Evolutionary conservation across 1,140 invertebrate genomes (phyloP).

Genomic region (Drosophila varians): DNA sequence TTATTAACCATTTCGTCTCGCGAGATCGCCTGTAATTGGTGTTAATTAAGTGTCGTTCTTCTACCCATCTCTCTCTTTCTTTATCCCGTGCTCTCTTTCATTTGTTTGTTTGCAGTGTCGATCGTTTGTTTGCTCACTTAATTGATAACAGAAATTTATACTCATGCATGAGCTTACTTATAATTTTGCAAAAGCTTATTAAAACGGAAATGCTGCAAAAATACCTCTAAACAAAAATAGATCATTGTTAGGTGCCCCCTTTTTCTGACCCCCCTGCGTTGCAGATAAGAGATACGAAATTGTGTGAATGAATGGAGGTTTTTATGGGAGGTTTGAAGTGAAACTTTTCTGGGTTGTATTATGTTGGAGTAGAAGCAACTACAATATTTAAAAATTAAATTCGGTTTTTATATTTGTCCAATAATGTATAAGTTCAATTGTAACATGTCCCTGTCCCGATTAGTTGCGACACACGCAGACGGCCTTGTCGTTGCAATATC

Average conservation of each 20-base stretch:
- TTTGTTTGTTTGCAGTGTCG: conserved; percentile 14
- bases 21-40: conserved; percentile 66
- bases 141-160: conserved; percentile 68
- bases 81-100: conserved; percentile 11
- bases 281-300: not conserved
- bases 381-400: too few relatives aligned
- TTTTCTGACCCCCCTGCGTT: not conserved
- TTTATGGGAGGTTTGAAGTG: not conserved
- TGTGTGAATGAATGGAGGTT: not conserved
- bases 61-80: conserved; percentile 12
- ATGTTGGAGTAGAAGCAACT: too few relatives aligned
- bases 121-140: conserved; percentile 52
- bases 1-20: conserved; percentile 65
- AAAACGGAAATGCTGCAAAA: conserved; percentile 32
- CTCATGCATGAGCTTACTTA: conserved; percentile 10
- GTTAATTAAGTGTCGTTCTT: conserved; percentile 63
- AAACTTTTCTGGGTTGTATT: too few relatives aligned
- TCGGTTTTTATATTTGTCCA: not conserved
- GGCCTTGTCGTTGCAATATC: conserved; percentile 59
- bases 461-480: conserved; percentile 65
- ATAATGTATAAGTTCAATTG: not conserved
- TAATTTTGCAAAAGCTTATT: not conserved
- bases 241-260: conserved; percentile 1
- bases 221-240: conserved; percentile 14
- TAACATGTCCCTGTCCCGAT: not conserved